Evolutionary conservation across 2,113 vertebrate genomes (phyloP).

Genomic region (Perca fluviatilis): DNA sequence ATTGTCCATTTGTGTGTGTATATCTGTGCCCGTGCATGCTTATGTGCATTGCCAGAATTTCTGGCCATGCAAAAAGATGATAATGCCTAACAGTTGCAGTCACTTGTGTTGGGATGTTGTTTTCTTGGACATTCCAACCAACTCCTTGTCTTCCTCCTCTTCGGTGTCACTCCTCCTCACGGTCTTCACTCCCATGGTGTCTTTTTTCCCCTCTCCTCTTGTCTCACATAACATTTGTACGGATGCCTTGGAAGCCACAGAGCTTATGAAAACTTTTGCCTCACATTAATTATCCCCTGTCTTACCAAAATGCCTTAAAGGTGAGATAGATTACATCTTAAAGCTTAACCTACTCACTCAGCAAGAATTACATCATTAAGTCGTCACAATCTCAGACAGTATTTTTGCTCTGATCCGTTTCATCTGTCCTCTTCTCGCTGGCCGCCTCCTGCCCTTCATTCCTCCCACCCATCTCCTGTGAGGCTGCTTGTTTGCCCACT

Average conservation of each 20-base stretch:
- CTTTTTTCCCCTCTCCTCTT: constrained; percentile 49
- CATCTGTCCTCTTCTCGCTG: constrained; percentile 41
- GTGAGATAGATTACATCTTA: constrained; percentile 66
- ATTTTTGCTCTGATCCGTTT: constrained; percentile 59
- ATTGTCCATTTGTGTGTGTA: constrained; percentile 40
- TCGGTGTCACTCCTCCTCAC: constrained; percentile 58
- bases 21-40: constrained; percentile 31
- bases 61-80: constrained; percentile 60
- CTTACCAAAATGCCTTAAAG: constrained; percentile 57
- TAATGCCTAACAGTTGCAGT: constrained; percentile 74
- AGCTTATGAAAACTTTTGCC: constrained; percentile 73
- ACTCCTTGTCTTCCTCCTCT: constrained; percentile 51
- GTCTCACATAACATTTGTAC: constrained; percentile 70
- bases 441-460: constrained; percentile 36
- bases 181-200: constrained; percentile 74
- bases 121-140: constrained; percentile 55
- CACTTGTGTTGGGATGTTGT: constrained; percentile 50
- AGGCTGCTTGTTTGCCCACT: constrained; percentile 35
- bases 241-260: constrained; percentile 70
- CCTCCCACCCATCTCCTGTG: constrained; percentile 33
- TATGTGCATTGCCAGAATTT: constrained; percentile 50
- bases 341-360: constrained; percentile 62
- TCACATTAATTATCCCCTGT: constrained; percentile 69
- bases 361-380: constrained; percentile 58
- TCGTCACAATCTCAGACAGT: constrained; percentile 48